A percentile compares a stretch with the other conserved stretches of the same genome.
These are phyloP conservation scores for Crotalus adamanteus DNA, from an alignment of 2,797 vertebrate genomes.

Conservation along the genomic window DNA sequence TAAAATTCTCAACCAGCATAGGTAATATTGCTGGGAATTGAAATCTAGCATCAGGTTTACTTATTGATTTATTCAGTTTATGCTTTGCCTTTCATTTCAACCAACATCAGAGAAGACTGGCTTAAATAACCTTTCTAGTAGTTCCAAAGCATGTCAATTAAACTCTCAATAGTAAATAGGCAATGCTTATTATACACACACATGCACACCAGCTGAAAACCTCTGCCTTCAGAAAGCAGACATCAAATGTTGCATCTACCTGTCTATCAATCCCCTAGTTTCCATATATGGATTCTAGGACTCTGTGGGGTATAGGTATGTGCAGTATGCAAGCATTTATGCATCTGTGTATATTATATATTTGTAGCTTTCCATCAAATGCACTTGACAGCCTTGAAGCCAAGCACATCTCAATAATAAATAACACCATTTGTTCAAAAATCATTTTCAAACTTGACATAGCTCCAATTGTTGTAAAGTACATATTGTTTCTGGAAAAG, in stretches of 20 bases:
- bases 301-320: not conserved
- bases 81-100: not conserved
- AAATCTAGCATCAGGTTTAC: not conserved
- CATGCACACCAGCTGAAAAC: not conserved
- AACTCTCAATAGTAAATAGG: not conserved
- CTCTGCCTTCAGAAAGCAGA: not conserved
- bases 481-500: not conserved
- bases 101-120: not conserved
- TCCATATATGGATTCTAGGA: not conserved
- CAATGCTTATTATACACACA: not conserved
- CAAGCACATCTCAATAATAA: slow-evolving; percentile 33
- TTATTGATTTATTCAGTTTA: not conserved
- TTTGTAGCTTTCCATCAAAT: not conserved
- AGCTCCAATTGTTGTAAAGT: not conserved
- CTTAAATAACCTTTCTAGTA: not conserved
- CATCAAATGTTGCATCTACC: not conserved
- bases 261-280: not conserved
- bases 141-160: not conserved
- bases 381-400: not conserved
- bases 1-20: not conserved
- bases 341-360: not conserved
- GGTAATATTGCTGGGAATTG: not conserved
- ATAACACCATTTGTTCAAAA: not conserved
- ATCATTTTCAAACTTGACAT: slow-evolving; percentile 29
- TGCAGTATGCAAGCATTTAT: not conserved